Evolutionary conservation across 2,797 vertebrate genomes (phyloP).

Genomic region (Pelochelys cantorii): DNA sequence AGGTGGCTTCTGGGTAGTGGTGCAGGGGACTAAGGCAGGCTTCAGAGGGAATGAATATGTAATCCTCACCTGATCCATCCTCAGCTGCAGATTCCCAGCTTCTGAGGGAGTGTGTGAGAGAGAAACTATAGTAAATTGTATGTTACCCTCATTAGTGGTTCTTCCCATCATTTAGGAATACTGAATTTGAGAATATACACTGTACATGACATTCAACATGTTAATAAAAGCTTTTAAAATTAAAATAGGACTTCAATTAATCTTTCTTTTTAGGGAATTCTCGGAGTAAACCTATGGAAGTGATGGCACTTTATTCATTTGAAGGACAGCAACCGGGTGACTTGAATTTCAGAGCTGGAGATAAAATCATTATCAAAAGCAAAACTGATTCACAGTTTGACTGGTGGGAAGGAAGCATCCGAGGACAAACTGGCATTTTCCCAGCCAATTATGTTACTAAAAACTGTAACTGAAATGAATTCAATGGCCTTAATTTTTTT

Average conservation of each 20-base stretch:
- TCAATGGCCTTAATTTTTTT: background rate
- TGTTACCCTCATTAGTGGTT: background rate
- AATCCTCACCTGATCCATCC: no score
- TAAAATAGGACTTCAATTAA: background rate
- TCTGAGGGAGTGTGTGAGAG: background rate
- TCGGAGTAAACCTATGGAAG: constrained; percentile 77
- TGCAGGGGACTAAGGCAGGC: no score
- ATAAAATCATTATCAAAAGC: constrained; percentile 89
- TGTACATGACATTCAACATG: background rate
- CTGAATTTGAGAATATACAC: background rate
- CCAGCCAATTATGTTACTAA: constrained; percentile 94
- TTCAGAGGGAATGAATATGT: no score
- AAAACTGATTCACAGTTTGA: constrained; percentile 93
- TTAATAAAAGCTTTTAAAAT: background rate
- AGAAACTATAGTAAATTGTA: background rate
- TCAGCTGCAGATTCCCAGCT: no score
- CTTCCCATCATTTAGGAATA: background rate
- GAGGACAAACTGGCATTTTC: constrained; percentile 92
- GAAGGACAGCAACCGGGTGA: constrained; percentile 92
- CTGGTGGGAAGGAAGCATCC: constrained; percentile 94
- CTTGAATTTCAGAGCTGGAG: constrained; percentile 89
- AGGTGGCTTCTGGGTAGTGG: no score
- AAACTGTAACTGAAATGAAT: constrained; percentile 34
- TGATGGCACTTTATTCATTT: constrained; percentile 91
- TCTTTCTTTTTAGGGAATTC: constrained; percentile 72